Percentiles rank a stretch among this genome's conserved stretches.
Conservation (phyloP, 2,888 invertebrate species). For the Taphrorychus bicolor region DNA sequence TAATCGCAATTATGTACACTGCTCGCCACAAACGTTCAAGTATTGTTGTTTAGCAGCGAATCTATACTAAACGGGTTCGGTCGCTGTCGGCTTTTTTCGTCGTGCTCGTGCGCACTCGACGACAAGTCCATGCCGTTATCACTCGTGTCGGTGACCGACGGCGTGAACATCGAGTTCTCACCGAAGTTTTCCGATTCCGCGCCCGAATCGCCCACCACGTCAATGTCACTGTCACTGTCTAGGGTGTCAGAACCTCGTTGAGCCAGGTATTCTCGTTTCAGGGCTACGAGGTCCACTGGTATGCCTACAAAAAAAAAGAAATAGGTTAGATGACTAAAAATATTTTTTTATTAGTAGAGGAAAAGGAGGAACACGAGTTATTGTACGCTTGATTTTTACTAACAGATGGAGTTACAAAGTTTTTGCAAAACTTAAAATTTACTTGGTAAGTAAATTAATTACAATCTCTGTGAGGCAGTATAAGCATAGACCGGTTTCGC, state of each 20-base stretch:
- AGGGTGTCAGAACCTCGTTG: slow-evolving; percentile 69
- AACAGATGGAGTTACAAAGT: too few species aligned
- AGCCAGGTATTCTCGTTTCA: slow-evolving; percentile 84
- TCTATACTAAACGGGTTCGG: slow-evolving; percentile 91
- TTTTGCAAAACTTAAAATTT: too few species aligned
- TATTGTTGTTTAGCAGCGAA: slow-evolving; percentile 74
- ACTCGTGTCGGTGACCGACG: slow-evolving; percentile 50
- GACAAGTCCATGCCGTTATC: slow-evolving; percentile 58
- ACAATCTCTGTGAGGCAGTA: too few species aligned
- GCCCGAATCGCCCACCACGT: slow-evolving; percentile 84
- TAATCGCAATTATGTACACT: slow-evolving; percentile 23
- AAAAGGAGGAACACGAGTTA: neutral
- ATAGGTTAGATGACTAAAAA: neutral
- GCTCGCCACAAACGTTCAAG: slow-evolving; percentile 22
- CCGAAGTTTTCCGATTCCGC: slow-evolving; percentile 72
- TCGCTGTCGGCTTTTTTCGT: slow-evolving; percentile 65
- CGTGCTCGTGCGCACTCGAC: slow-evolving; percentile 59
- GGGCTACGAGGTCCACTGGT: slow-evolving; percentile 84
- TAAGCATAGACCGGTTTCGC: too few species aligned
- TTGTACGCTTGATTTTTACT: too few species aligned
- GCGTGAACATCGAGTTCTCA: slow-evolving; percentile 55
- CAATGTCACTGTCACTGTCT: slow-evolving; percentile 76
- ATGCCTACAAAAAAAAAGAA: slow-evolving; percentile 62
- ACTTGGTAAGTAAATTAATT: too few species aligned
- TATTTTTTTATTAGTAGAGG: neutral